Evolutionary conservation across 2,888 invertebrate species (phyloP).

Genomic region (Cheilosia vernalis): DNA sequence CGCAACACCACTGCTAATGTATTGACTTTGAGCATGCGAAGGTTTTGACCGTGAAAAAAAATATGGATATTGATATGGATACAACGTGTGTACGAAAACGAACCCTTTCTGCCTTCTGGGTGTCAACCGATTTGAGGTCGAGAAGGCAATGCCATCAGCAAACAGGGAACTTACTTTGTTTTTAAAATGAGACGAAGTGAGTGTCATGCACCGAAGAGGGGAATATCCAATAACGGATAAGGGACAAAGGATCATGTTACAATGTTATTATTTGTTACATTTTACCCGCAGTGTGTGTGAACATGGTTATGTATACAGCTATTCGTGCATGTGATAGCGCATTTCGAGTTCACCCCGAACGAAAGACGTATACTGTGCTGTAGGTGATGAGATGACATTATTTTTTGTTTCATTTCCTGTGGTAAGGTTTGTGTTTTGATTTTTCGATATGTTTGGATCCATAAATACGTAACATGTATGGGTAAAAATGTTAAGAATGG

Average conservation of each 20-base stretch:
- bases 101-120: constrained; percentile 15
- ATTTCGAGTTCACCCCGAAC: constrained; percentile 43
- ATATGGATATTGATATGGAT: not conserved
- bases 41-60: constrained; percentile 67
- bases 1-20: constrained; percentile 47
- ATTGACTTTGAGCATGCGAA: constrained; percentile 62
- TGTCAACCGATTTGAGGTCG: constrained; percentile 27
- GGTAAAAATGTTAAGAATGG: no score
- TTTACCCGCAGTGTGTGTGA: not conserved
- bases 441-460: not conserved
- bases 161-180: constrained; percentile 56
- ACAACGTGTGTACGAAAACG: constrained; percentile 9
- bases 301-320: constrained; percentile 8
- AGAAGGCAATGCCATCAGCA: constrained; percentile 26
- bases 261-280: constrained; percentile 56
- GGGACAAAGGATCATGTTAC: constrained; percentile 53
- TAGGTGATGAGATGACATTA: constrained; percentile 43
- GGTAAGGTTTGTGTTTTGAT: not conserved
- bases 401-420: constrained; percentile 42
- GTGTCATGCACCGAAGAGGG: constrained; percentile 26
- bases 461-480: no score
- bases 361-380: constrained; percentile 11
- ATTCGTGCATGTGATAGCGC: constrained; percentile 35
- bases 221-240: constrained; percentile 59
- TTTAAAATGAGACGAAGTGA: constrained; percentile 28